Evolutionary conservation across 2,113 vertebrate species (phyloP).

Genomic region (Pachyramphus minor): DNA sequence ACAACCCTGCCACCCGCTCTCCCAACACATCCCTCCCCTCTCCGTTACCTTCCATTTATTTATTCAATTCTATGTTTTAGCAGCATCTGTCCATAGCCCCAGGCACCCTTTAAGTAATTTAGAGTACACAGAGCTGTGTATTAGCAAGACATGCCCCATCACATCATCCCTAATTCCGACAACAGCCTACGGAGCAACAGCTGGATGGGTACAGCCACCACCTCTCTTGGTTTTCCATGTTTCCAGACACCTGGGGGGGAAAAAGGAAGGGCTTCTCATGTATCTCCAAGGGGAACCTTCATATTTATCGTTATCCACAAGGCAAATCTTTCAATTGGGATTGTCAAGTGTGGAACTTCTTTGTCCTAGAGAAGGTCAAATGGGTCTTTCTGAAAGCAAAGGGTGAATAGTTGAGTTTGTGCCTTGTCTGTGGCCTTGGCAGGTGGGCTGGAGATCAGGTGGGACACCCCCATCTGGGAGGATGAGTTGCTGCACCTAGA

Average conservation of each 20-base stretch:
- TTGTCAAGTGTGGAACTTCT: background rate
- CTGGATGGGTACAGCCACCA: background rate
- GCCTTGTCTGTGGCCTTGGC: background rate
- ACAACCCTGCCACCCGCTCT: background rate
- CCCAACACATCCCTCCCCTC: background rate
- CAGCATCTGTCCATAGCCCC: slow-evolving; percentile 40
- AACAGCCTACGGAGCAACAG: background rate
- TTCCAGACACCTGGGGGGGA: background rate
- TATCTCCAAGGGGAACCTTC: background rate
- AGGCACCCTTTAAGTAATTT: slow-evolving; percentile 50
- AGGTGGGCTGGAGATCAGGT: background rate
- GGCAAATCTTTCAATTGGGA: background rate
- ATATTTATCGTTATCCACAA: rapidly evolving
- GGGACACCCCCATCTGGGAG: background rate
- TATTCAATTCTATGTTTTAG: slow-evolving; percentile 40
- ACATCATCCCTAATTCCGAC: background rate
- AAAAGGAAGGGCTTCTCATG: background rate
- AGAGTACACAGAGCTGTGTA: background rate
- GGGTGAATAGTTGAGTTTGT: background rate
- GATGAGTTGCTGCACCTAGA: background rate
- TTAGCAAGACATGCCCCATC: background rate
- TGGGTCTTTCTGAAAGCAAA: background rate
- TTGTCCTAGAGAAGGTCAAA: background rate
- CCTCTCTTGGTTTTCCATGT: rapidly evolving
- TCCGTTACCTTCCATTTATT: slow-evolving; percentile 19